phyloP scores from a whole-genome alignment of 1,140 invertebrate species.

The Diploscapter pachys region DNA sequence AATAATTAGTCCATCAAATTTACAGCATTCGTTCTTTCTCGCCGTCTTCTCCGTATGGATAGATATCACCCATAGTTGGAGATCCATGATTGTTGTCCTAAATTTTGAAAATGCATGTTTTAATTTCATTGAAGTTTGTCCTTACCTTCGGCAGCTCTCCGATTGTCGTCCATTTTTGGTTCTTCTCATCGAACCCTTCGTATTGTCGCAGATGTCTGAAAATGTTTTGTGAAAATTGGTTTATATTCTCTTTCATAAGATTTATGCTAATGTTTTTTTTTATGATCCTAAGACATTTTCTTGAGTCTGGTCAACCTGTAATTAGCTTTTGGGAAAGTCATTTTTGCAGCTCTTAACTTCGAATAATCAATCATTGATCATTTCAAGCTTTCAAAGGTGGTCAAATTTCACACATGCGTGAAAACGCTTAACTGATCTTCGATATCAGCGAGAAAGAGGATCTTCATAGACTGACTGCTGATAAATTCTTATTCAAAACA shows the following conservation, averaged over 20 bases:
- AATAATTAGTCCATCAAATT: too few relatives aligned
- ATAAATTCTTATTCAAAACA: neutral
- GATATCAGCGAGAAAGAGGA: too few relatives aligned
- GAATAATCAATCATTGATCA: too few relatives aligned
- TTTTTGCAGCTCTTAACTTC: too few relatives aligned
- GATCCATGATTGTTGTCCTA: slow-evolving; percentile 34
- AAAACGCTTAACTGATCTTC: too few relatives aligned
- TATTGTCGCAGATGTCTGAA: slow-evolving; percentile 31
- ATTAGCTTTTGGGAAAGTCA: too few relatives aligned
- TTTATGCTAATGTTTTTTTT: neutral
- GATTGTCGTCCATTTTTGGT: slow-evolving; percentile 18
- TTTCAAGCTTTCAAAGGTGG: too few relatives aligned
- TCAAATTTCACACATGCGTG: too few relatives aligned
- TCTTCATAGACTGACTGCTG: too few relatives aligned
- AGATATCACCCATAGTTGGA: slow-evolving; percentile 27
- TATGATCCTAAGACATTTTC: too few relatives aligned
- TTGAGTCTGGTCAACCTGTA: too few relatives aligned
- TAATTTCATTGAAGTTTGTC: neutral
- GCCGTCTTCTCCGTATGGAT: slow-evolving; percentile 33
- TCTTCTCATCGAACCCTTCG: slow-evolving; percentile 27
- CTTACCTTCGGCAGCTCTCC: slow-evolving; percentile 28
- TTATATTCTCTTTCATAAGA: neutral
- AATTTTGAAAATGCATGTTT: neutral
- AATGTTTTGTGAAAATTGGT: neutral
- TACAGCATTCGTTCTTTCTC: neutral